Conservation (phyloP, 2,797 vertebrate species). For the Mormyrops attenuatus region DNA sequence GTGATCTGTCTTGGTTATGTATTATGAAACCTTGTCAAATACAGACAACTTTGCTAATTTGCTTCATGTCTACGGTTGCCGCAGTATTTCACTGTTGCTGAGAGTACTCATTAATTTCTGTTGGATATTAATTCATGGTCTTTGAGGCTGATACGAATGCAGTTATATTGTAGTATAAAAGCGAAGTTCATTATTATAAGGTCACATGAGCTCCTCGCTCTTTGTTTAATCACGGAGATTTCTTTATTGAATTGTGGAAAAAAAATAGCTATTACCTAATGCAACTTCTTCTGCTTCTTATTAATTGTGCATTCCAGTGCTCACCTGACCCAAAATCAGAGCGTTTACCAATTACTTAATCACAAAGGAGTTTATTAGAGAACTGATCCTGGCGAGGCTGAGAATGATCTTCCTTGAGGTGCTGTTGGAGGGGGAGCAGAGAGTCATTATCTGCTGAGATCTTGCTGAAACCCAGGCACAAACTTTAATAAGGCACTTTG, state of each 20-base stretch:
- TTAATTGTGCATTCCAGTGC: slow-evolving; percentile 8
- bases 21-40: slow-evolving; percentile 10
- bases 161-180: slow-evolving; percentile 12
- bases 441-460: neutral
- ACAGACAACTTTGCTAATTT: neutral
- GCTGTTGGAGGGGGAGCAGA: neutral
- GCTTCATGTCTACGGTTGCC: neutral
- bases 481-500: slow-evolving; percentile 11
- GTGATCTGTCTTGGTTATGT: neutral
- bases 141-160: neutral
- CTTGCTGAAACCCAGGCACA: neutral
- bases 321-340: neutral
- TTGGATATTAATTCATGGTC: neutral
- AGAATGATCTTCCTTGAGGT: neutral
- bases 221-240: slow-evolving; percentile 43
- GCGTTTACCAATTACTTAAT: neutral
- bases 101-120: neutral
- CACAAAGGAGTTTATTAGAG: neutral
- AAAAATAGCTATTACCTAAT: slow-evolving; percentile 38
- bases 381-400: neutral
- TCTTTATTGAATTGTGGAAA: slow-evolving; percentile 38
- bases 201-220: slow-evolving; percentile 24
- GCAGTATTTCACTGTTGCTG: neutral
- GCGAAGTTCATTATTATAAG: slow-evolving; percentile 30
- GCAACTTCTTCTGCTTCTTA: neutral